Evolutionary conservation across 2,888 invertebrate genomes (phyloP).

Genomic region (Rhyacophila evoluta): DNA sequence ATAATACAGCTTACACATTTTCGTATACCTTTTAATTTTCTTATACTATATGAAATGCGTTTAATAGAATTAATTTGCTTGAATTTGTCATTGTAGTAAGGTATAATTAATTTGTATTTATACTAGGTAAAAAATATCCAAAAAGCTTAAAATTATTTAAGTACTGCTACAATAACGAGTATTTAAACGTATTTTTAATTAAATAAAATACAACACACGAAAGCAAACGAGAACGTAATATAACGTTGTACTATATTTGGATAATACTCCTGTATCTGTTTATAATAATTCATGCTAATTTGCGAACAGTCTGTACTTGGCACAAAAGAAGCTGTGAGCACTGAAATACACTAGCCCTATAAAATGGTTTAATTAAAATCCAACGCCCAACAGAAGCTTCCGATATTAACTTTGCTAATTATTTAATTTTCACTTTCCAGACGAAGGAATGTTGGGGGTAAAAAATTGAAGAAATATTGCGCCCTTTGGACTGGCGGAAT

Average conservation of each 20-base stretch:
- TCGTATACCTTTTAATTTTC: no score
- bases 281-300: slow-evolving; percentile 17
- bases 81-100: no score
- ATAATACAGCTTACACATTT: no score
- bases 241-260: background rate
- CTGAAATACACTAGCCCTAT: background rate
- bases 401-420: slow-evolving; percentile 18
- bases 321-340: background rate
- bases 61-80: no score
- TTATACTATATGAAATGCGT: no score
- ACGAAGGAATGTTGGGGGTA: background rate
- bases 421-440: background rate
- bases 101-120: no score
- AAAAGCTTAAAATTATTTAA: no score
- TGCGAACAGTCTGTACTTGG: slow-evolving; percentile 4
- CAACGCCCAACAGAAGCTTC: background rate
- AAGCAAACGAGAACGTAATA: no score
- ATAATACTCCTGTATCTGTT: background rate
- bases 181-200: no score
- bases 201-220: background rate
- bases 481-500: background rate
- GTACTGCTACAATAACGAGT: no score
- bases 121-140: no score
- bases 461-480: background rate
- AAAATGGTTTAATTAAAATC: slow-evolving; percentile 12